Conservation (phyloP, 2,797 vertebrate species). For the Clarias fuscus region DNA sequence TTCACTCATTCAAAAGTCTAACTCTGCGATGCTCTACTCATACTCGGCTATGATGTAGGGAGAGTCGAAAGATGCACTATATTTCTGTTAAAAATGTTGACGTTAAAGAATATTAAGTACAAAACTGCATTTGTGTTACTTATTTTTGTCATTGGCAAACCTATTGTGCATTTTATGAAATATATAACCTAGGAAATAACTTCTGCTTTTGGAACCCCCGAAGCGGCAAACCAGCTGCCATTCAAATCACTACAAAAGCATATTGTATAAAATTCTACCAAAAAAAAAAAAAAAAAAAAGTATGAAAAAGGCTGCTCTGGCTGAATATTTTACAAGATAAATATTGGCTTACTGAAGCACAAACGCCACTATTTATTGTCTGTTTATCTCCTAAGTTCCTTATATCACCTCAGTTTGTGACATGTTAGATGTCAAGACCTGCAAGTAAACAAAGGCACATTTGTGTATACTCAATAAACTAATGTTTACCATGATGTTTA, state of each 20-base stretch:
- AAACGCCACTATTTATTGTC: neutral
- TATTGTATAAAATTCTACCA: neutral
- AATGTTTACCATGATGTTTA: neutral
- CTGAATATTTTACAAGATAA: neutral
- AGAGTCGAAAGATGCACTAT: too few species aligned
- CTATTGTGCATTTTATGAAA: neutral
- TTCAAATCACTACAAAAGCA: neutral
- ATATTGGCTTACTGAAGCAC: slow-evolving; percentile 1
- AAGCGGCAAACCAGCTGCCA: neutral
- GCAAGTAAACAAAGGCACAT: neutral
- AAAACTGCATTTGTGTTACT: too few species aligned
- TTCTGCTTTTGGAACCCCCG: neutral
- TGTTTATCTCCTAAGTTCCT: neutral
- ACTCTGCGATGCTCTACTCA: neutral
- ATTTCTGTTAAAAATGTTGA: neutral
- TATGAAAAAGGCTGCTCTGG: neutral
- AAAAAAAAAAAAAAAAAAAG: neutral
- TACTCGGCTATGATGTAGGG: neutral
- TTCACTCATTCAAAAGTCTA: neutral
- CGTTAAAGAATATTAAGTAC: neutral
- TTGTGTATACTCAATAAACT: neutral
- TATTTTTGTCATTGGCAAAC: neutral
- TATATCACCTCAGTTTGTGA: neutral
- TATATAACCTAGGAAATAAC: slow-evolving; percentile 2
- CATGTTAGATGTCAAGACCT: neutral